phyloP scores from a whole-genome alignment of 2,113 vertebrate species.

The Origma solitaria region DNA sequence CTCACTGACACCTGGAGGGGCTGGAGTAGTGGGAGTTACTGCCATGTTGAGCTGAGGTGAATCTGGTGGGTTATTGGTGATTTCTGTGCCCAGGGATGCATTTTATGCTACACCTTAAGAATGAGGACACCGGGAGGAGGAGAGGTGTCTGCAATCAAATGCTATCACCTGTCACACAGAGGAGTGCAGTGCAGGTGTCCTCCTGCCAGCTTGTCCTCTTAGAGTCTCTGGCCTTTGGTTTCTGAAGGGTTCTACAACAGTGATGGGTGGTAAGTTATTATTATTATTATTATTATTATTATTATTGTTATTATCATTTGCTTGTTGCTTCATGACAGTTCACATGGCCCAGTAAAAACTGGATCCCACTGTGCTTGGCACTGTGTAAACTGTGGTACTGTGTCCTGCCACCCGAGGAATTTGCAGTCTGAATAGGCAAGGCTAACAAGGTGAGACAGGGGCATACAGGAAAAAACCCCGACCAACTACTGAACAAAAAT shows the following conservation, averaged over 20 bases:
- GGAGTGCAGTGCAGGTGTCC: background rate
- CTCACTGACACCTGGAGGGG: background rate
- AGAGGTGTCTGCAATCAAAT: background rate
- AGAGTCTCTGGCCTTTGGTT: background rate
- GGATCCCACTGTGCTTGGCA: background rate
- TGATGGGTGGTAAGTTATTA: background rate
- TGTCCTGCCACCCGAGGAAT: background rate
- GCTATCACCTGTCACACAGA: background rate
- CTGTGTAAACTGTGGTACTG: background rate
- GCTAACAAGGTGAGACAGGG: background rate
- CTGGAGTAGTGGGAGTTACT: background rate
- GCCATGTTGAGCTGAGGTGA: rapidly evolving
- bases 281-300: background rate
- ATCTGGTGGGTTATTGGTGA: background rate
- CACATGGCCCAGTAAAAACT: background rate
- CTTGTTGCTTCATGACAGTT: background rate
- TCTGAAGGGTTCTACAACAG: background rate
- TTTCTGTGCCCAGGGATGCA: background rate
- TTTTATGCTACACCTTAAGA: background rate
- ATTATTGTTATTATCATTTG: background rate
- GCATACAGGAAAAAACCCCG: background rate
- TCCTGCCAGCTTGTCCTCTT: background rate
- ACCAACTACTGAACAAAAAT: background rate
- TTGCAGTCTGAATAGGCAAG: background rate
- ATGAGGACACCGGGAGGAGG: background rate